These are phyloP conservation scores for Tuberolachnus salignus DNA, from an alignment of 2,888 invertebrate genomes.

Conservation along the genomic window DNA sequence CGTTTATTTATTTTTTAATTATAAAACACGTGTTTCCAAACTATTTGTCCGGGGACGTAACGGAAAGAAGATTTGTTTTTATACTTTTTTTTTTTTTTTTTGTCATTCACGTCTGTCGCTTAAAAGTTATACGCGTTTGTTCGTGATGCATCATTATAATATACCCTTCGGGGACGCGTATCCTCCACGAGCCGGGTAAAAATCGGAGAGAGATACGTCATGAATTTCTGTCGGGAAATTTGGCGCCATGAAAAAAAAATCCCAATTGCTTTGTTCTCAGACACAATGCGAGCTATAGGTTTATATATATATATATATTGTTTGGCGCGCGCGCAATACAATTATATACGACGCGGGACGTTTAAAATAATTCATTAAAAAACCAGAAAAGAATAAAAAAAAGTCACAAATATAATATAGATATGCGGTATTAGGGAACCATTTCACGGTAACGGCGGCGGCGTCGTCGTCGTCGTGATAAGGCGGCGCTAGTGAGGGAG, in stretches of 20 bases:
- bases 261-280: not conserved
- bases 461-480: too few relatives aligned
- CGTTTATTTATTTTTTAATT: too few relatives aligned
- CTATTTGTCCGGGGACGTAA: too few relatives aligned
- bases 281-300: not conserved
- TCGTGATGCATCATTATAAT: not conserved
- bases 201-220: not conserved
- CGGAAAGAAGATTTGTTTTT: too few relatives aligned
- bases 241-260: not conserved
- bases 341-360: not conserved
- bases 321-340: not conserved
- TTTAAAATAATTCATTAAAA: not conserved
- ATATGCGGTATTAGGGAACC: not conserved
- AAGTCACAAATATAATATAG: conserved; percentile 4
- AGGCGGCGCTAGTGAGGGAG: not conserved
- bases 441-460: not conserved
- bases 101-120: too few relatives aligned
- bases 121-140: too few relatives aligned
- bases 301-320: not conserved
- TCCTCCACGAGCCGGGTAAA: not conserved
- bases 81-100: too few relatives aligned
- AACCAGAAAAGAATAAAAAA: not conserved
- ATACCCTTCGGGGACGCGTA: too few relatives aligned
- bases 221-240: not conserved
- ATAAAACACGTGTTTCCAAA: too few relatives aligned